A percentile compares a stretch with the other conserved stretches of the same genome.
phyloP scores from a whole-genome alignment of 1,140 invertebrate genomes.

The Microplitis mediator region DNA sequence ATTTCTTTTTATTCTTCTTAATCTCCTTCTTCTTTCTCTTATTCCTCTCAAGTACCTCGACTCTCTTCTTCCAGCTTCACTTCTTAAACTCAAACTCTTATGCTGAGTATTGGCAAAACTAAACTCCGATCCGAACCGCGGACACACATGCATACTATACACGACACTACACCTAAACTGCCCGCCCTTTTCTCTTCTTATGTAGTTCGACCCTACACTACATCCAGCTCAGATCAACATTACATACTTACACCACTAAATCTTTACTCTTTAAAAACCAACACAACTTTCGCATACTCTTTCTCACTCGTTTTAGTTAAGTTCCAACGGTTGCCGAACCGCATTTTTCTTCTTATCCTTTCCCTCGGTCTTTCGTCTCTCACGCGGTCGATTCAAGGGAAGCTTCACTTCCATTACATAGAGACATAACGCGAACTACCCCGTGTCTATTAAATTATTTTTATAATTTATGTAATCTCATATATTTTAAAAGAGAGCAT shows the following conservation, averaged over 20 bases:
- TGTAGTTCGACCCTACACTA: background rate
- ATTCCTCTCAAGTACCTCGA: background rate
- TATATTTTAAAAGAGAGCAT: no score
- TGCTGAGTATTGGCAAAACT: background rate
- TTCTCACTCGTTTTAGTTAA: background rate
- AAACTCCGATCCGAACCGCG: background rate
- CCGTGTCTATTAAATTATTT: no score
- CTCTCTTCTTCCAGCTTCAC: background rate
- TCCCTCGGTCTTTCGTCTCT: constrained; percentile 16
- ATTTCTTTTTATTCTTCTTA: background rate
- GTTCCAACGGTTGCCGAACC: constrained; percentile 14
- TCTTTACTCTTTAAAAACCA: no score
- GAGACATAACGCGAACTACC: no score
- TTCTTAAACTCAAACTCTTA: background rate
- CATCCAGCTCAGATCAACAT: background rate
- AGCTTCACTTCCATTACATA: no score
- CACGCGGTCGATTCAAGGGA: background rate
- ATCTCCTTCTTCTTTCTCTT: background rate
- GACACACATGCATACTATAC: constrained; percentile 4
- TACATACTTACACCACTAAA: background rate
- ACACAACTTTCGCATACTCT: background rate
- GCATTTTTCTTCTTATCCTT: constrained; percentile 19
- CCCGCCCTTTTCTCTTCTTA: constrained; percentile 1
- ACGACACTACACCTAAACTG: background rate
- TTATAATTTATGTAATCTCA: no score